Base-by-base conservation (phyloP, 1,140 invertebrate genomes). In the Rhyacophila brunnea region DNA sequence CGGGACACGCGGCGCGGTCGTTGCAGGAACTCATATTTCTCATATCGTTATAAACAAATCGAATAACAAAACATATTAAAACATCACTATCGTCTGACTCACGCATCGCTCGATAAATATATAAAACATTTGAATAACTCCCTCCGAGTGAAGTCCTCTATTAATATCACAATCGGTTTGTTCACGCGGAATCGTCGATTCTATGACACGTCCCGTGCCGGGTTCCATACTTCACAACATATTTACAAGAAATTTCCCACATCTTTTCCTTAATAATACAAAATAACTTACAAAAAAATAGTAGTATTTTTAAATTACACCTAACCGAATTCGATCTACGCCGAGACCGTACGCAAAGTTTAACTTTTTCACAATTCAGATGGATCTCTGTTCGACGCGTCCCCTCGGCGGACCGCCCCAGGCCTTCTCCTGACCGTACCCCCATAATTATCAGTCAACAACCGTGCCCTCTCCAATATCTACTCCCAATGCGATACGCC, bases 201-300 rank as follows among this genome's bases (percentile, higher is more conserved):
- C 46, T 48, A 55, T 38, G 35, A 49, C 60, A 58, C 47, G 35
- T 10, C 51, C 51, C 52, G 47, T 50, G 42, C 35, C 43, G 43
- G 54, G 28, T 50, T 20, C n/a, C 7, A 23, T 34, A 38, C 47
- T 34, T 55, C 57, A 48, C 48, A 32, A 48, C 51, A 56, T 64
- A 64, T 64, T 56, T 64, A 64, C 62, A 64, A 43, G 18, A 59
- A 53, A 54, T 28, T 53, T 60, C 48, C 60, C 53, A 64, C 54
- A 20, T 57, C 59, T 58, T 60, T 49, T 48, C 57, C 62, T 60
- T 60, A 60, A 43, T 44, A 45, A 60, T 64, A 64, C 47, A 64
- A 64, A 64, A 60, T 64, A 64, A 60, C 62, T 64, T 64, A 64
- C 58, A 64, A 64, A 64, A 64, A 64, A 64, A 60, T 60, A 60